Conservation (phyloP, 2,888 invertebrate species). For the Nebria salina region DNA sequence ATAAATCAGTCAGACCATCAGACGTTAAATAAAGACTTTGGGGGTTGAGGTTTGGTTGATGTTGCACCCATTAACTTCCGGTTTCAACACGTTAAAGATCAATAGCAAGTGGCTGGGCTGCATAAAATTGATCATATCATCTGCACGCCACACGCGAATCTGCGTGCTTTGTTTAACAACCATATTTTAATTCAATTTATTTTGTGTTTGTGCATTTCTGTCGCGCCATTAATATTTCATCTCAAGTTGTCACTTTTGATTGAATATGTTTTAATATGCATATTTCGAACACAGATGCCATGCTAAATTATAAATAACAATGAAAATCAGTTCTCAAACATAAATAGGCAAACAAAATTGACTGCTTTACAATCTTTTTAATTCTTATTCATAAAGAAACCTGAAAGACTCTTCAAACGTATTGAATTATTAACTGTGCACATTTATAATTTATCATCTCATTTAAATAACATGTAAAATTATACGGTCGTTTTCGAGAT, state of each 20-base stretch:
- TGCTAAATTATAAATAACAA: too few relatives aligned
- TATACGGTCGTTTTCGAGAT: not conserved
- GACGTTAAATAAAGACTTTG: not conserved
- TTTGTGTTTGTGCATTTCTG: not conserved
- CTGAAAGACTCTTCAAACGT: not conserved
- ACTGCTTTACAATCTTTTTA: too few relatives aligned
- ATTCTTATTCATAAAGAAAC: not conserved
- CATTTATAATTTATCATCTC: not conserved
- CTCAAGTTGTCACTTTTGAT: too few relatives aligned
- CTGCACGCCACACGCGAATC: not conserved
- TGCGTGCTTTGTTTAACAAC: not conserved
- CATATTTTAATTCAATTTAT: not conserved
- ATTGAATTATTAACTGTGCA: not conserved
- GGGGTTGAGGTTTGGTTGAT: not conserved
- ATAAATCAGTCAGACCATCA: conserved; percentile 24
- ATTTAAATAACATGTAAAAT: conserved; percentile 1
- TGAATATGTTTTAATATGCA: too few relatives aligned
- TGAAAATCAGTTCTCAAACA: too few relatives aligned
- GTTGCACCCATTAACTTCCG: not conserved
- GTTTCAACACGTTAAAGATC: not conserved
- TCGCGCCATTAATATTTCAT: not conserved
- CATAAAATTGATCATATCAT: not conserved
- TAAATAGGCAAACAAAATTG: too few relatives aligned
- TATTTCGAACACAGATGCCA: too few relatives aligned
- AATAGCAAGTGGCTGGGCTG: not conserved